Conservation (phyloP, 2,888 invertebrate genomes). For the Oscheius onirici region DNA sequence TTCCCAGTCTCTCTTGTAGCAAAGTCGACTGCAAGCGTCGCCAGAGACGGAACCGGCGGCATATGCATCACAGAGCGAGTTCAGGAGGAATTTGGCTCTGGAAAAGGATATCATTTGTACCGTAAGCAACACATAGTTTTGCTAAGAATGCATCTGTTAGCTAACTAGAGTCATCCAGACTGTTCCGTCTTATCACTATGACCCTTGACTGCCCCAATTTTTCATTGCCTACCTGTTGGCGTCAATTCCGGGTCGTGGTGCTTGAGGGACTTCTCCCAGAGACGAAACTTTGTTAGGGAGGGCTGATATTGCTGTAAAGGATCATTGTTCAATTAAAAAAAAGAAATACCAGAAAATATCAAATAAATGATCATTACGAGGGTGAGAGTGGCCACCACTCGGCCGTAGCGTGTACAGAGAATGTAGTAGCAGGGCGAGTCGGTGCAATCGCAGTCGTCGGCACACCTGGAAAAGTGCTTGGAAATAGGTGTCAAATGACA, state of each 20-base stretch:
- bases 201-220: background rate
- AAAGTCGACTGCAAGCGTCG: constrained; percentile 67
- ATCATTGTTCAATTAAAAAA: background rate
- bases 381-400: background rate
- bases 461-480: constrained; percentile 17
- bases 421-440: constrained; percentile 20
- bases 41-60: constrained; percentile 57
- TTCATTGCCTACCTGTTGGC: constrained; percentile 7
- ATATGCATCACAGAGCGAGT: constrained; percentile 59
- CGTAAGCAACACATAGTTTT: too few relatives aligned
- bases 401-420: constrained; percentile 25
- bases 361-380: constrained; percentile 28
- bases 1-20: constrained; percentile 59
- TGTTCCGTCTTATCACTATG: background rate
- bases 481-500: background rate
- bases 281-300: constrained; percentile 8
- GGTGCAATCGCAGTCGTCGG: constrained; percentile 27
- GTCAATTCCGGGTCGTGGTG: constrained; percentile 28
- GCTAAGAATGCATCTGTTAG: background rate
- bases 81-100: constrained; percentile 62
- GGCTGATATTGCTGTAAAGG: constrained; percentile 27
- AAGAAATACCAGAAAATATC: constrained; percentile 19
- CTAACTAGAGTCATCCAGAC: background rate
- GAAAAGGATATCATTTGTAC: constrained; percentile 32
- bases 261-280: constrained; percentile 10